Conservation (phyloP, 2,888 invertebrate species). For the Drosophila peninsularis region DNA sequence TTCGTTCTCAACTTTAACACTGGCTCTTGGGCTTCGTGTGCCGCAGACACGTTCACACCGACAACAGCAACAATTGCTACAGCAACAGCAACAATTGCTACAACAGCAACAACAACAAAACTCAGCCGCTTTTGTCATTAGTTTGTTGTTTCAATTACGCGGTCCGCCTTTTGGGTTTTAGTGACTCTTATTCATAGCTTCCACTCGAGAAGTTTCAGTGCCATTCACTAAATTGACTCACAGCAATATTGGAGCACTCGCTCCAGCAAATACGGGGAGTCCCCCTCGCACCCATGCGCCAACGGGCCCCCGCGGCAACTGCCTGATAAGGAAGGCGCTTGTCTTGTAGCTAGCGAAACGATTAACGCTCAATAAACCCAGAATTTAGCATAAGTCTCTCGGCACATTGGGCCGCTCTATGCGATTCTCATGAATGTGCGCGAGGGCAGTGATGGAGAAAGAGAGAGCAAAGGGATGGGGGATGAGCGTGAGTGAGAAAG, state of each 20-base stretch:
- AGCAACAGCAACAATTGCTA: slow-evolving; percentile 1
- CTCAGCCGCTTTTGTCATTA: slow-evolving; percentile 48
- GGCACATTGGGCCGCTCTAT: background rate
- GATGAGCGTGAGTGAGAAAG: background rate
- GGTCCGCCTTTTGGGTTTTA: slow-evolving; percentile 14
- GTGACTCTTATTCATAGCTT: slow-evolving; percentile 10
- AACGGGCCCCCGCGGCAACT: background rate
- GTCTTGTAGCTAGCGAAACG: background rate
- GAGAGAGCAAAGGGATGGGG: background rate
- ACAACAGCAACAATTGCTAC: slow-evolving; percentile 7
- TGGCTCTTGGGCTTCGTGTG: slow-evolving; percentile 30
- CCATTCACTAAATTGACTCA: slow-evolving; percentile 48
- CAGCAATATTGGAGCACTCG: slow-evolving; percentile 38
- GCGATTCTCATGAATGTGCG: background rate
- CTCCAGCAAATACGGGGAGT: background rate
- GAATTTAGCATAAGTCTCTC: background rate
- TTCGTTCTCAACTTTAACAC: slow-evolving; percentile 43
- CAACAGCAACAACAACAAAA: slow-evolving; percentile 11
- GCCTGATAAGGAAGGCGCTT: slow-evolving; percentile 4
- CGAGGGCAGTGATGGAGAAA: background rate
- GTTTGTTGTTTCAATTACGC: slow-evolving; percentile 49
- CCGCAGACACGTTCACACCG: slow-evolving; percentile 50
- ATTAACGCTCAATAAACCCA: background rate
- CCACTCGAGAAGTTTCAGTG: slow-evolving; percentile 23
- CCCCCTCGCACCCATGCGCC: background rate